These are phyloP conservation scores for Psephotus haematonotus DNA, from an alignment of 2,113 vertebrate genomes.

Conservation along the genomic window DNA sequence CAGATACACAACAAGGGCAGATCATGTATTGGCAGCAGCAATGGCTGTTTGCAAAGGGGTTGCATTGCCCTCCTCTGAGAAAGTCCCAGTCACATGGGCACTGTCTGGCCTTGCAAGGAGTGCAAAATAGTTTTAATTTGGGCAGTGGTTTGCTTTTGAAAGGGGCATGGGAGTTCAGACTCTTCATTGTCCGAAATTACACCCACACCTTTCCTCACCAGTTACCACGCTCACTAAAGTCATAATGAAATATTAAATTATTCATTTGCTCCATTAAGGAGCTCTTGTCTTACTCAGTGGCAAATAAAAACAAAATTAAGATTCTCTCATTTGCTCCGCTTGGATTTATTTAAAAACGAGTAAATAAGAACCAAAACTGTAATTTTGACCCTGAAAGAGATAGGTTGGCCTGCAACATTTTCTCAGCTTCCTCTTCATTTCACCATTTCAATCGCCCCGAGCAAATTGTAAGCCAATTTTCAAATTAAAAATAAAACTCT, in stretches of 20 bases:
- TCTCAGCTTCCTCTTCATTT: not conserved
- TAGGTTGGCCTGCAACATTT: not conserved
- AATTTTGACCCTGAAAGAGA: not conserved
- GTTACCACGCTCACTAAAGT: not conserved
- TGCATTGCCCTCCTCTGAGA: not conserved
- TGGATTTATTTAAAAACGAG: not conserved
- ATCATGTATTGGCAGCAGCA: not conserved
- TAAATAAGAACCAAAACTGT: not conserved
- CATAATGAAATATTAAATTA: conserved; percentile 1
- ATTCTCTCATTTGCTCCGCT: not conserved
- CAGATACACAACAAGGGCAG: not conserved
- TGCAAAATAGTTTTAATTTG: not conserved
- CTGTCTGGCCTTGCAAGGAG: not conserved
- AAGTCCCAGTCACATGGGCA: not conserved
- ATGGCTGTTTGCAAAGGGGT: not conserved
- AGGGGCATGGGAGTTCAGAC: not conserved
- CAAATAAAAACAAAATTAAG: not conserved
- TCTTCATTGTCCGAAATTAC: not conserved
- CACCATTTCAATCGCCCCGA: not conserved
- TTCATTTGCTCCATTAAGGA: conserved; percentile 17
- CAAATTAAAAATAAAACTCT: conserved; percentile 22
- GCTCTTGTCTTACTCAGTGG: not conserved
- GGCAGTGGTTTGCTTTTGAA: not conserved
- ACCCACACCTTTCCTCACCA: not conserved
- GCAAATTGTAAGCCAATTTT: not conserved